Base-by-base conservation (phyloP, 2,113 vertebrate species). In the Eira barbara region DNA sequence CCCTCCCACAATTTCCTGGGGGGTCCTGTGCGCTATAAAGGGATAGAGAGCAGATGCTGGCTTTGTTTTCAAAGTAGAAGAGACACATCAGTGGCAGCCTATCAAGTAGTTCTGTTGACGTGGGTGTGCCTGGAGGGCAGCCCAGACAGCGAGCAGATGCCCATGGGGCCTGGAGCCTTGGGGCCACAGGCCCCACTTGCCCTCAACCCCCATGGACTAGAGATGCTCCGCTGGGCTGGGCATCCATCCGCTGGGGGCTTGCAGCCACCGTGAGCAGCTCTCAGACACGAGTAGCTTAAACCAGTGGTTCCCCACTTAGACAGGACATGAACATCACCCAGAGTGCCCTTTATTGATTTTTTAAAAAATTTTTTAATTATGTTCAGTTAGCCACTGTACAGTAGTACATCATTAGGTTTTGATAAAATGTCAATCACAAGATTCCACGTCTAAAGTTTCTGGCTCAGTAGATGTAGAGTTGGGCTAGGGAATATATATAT, bases 271-370 rank as follows among this genome's bases (percentile, higher is more conserved):
- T 2, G 36, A 13, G 10, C 36, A 1, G 18, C 6, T 57, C 29
- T 0, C 0, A 0, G 12, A 42, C 29, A 20, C 0, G 27, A 7
- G 4, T 18, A 7, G 29, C 23, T 45, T 13, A 18, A 8, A 20
- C 6, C 15, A 7, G 18, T 1, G 61, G 21, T 5, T 61, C 55
- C 67, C 20, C 4, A 5, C 39, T 20, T 29, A 10, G 6, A 29
- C 3, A 15, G 9, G 45, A 6, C 67, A n/a, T 57, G 49, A 57
- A 13, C 7, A 3, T 52, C 47, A 76, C 76, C 45, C 5, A 3
- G 17, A 52, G 31, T 18, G 2, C 42, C 74, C 29, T 78, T 76
- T 65, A 65, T 31, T 65, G 59, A 2, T 65, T 63, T 27, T 11
- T 61, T 14, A 3, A 61, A 61, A 61, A 59, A 27, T 2, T 27